These are phyloP conservation scores for Neofelis nebulosa DNA, from an alignment of 2,113 vertebrate species.

Conservation along the genomic window DNA sequence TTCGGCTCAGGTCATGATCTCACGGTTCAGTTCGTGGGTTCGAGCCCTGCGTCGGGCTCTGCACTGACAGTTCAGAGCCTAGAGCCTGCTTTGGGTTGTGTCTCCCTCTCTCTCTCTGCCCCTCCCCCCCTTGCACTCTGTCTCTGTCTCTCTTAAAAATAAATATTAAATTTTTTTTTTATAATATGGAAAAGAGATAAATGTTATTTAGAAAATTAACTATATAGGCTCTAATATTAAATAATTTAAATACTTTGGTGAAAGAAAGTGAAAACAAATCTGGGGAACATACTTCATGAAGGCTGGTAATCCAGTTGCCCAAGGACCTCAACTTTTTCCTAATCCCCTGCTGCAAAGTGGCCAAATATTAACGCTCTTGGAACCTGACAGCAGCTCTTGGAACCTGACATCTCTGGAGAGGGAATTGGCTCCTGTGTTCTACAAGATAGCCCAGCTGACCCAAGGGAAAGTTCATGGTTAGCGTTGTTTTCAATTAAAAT, in stretches of 20 bases:
- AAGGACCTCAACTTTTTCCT: not conserved
- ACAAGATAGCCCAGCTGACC: no score
- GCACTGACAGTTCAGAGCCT: no score
- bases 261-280: not conserved
- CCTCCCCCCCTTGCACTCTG: no score
- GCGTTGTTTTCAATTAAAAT: not conserved
- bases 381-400: no score
- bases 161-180: no score
- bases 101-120: no score
- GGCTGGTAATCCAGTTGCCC: not conserved
- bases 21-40: no score
- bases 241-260: not conserved
- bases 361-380: not conserved
- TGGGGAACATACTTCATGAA: not conserved
- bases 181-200: not conserved
- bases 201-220: not conserved
- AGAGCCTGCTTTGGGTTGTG: no score
- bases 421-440: not conserved
- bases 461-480: not conserved
- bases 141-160: no score
- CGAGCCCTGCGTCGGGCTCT: no score
- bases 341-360: rapidly evolving
- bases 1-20: no score
- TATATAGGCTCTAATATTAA: not conserved
- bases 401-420: not conserved